Percentiles rank a stretch among this genome's conserved stretches.
These are phyloP conservation scores for Artemia sinica DNA, from an alignment of 2,888 invertebrate species.

Conservation along the genomic window DNA sequence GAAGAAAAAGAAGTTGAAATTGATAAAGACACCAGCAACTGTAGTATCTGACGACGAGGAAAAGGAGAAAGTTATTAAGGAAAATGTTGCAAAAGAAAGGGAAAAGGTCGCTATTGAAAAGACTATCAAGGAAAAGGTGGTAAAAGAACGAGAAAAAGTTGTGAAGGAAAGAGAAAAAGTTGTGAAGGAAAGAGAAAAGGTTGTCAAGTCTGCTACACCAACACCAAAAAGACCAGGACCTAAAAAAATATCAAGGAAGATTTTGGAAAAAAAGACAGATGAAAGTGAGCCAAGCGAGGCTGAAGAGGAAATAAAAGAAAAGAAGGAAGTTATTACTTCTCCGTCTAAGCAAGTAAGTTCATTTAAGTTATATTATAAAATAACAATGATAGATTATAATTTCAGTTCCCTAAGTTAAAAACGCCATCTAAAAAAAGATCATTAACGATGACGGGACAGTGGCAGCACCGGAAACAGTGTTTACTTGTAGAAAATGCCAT, in stretches of 20 bases:
- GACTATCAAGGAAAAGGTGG: not conserved
- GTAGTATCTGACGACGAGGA: conserved; percentile 18
- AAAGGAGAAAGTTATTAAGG: conserved; percentile 16
- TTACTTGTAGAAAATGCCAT: too few species aligned
- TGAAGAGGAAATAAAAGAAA: not conserved
- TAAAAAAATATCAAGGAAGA: conserved; percentile 15
- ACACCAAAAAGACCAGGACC: not conserved
- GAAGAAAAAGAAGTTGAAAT: conserved; percentile 16
- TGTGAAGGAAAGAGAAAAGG: not conserved
- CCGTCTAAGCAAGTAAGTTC: conserved; percentile 3
- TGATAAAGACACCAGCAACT: conserved; percentile 13
- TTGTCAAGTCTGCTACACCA: conserved; percentile 1
- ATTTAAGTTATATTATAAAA: too few species aligned
- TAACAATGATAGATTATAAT: too few species aligned
- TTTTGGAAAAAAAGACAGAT: conserved; percentile 16
- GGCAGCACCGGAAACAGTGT: too few species aligned
- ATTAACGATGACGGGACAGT: too few species aligned
- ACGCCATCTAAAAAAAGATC: too few species aligned
- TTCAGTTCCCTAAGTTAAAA: too few species aligned
- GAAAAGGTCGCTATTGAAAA: not conserved
- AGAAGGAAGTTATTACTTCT: not conserved
- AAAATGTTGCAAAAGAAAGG: not conserved
- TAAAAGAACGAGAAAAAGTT: too few species aligned
- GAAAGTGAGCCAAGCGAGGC: not conserved
- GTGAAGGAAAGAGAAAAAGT: not conserved